phyloP scores from a whole-genome alignment of 2,797 vertebrate genomes.

The Enteromius paludinosus region DNA sequence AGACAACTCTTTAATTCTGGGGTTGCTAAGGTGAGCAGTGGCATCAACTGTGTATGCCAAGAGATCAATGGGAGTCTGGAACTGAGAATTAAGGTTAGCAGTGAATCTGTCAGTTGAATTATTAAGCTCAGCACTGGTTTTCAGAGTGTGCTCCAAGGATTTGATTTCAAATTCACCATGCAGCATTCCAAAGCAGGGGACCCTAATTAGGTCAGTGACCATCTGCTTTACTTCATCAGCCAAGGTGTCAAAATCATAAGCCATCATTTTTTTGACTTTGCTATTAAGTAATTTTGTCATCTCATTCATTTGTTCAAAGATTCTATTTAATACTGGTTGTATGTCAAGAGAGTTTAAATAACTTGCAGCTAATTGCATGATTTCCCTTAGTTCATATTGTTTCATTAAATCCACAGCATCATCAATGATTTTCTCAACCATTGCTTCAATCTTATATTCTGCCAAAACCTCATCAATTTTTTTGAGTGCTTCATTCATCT shows the following conservation, averaged over 20 bases:
- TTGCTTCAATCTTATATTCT: constrained; percentile 83
- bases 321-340: constrained; percentile 75
- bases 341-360: constrained; percentile 80
- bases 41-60: constrained; percentile 83
- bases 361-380: constrained; percentile 73
- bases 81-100: constrained; percentile 79
- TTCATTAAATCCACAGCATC: constrained; percentile 82
- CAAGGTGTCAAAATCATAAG: constrained; percentile 85
- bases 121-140: constrained; percentile 77
- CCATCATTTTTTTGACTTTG: constrained; percentile 82
- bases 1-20: constrained; percentile 75
- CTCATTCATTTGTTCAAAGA: constrained; percentile 73
- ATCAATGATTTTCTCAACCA: constrained; percentile 81
- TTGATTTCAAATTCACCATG: constrained; percentile 81
- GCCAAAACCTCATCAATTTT: constrained; percentile 79
- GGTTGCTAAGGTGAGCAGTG: constrained; percentile 77
- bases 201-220: constrained; percentile 76
- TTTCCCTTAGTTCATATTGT: constrained; percentile 84
- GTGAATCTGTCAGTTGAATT: constrained; percentile 85
- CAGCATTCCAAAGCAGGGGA: constrained; percentile 90
- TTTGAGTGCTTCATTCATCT: constrained; percentile 73
- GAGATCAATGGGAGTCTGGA: constrained; percentile 78
- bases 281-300: constrained; percentile 78
- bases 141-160: constrained; percentile 85
- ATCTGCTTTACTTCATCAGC: constrained; percentile 80